These are phyloP conservation scores for Sternotherus odoratus DNA, from an alignment of 2,797 vertebrate genomes.

Conservation along the genomic window DNA sequence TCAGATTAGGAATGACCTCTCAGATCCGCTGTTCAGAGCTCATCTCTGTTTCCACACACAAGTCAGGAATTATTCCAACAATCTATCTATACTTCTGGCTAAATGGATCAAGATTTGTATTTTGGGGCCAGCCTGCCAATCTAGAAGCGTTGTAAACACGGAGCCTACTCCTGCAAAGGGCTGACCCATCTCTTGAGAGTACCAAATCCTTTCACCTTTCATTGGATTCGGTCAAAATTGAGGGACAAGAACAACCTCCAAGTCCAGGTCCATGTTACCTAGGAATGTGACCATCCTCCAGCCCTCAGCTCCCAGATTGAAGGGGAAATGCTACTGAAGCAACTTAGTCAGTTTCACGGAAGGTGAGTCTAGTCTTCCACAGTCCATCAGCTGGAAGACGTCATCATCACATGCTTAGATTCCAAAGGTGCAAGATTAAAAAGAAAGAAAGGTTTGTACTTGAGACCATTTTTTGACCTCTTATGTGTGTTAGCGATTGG, in stretches of 20 bases:
- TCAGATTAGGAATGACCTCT: not conserved
- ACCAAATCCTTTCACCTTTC: not conserved
- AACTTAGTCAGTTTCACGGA: not conserved
- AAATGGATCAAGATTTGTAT: rapidly evolving
- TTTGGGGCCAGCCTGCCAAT: not conserved
- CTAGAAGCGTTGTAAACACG: constrained; percentile 11
- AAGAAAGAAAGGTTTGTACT: not conserved
- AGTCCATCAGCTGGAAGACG: not conserved
- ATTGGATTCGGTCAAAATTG: not conserved
- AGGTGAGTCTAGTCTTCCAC: not conserved
- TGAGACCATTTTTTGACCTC: not conserved
- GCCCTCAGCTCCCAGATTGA: not conserved
- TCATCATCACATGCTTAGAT: not conserved
- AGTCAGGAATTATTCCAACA: constrained; percentile 14
- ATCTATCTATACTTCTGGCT: not conserved
- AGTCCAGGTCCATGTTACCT: not conserved
- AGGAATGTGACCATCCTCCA: not conserved
- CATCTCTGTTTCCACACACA: not conserved
- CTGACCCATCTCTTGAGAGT: not conserved
- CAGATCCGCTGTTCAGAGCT: not conserved
- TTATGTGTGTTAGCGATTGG: not conserved
- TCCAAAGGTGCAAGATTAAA: not conserved
- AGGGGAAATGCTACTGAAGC: not conserved
- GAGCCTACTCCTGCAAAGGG: not conserved
- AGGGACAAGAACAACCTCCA: not conserved